Conservation (phyloP, 2,888 invertebrate genomes). For the Noctua comes region DNA sequence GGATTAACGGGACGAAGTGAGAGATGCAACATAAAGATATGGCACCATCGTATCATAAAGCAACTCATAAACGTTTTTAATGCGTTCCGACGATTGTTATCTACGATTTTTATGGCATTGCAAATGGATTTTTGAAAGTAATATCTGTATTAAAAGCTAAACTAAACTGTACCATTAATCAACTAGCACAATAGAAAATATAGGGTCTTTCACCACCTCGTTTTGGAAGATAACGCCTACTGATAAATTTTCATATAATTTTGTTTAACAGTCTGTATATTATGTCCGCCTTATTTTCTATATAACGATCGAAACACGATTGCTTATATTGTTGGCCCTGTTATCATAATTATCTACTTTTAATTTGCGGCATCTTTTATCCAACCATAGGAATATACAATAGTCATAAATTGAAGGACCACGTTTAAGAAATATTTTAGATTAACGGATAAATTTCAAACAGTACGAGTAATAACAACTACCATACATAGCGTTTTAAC, state of each 20-base stretch:
- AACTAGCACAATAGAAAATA: constrained; percentile 74
- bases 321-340: constrained; percentile 15
- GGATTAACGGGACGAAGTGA: constrained; percentile 76
- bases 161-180: constrained; percentile 76
- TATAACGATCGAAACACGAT: constrained; percentile 46
- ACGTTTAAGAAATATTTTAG: constrained; percentile 6
- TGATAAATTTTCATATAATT: constrained; percentile 55
- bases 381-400: constrained; percentile 5
- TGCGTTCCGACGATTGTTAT: constrained; percentile 84
- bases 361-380: constrained; percentile 21
- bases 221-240: constrained; percentile 54
- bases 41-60: constrained; percentile 79
- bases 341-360: constrained; percentile 22
- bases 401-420: constrained; percentile 26
- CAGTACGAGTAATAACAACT: background rate
- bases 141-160: constrained; percentile 81
- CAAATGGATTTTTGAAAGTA: constrained; percentile 86
- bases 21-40: constrained; percentile 86
- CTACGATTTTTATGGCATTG: constrained; percentile 84
- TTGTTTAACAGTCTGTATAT: constrained; percentile 30
- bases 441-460: constrained; percentile 12
- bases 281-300: constrained; percentile 45
- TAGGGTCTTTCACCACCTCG: constrained; percentile 65
- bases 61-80: constrained; percentile 84
- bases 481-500: constrained; percentile 5